These are phyloP conservation scores for Neolamprologus kungweensis DNA, from an alignment of 2,113 vertebrate genomes.

Conservation along the genomic window DNA sequence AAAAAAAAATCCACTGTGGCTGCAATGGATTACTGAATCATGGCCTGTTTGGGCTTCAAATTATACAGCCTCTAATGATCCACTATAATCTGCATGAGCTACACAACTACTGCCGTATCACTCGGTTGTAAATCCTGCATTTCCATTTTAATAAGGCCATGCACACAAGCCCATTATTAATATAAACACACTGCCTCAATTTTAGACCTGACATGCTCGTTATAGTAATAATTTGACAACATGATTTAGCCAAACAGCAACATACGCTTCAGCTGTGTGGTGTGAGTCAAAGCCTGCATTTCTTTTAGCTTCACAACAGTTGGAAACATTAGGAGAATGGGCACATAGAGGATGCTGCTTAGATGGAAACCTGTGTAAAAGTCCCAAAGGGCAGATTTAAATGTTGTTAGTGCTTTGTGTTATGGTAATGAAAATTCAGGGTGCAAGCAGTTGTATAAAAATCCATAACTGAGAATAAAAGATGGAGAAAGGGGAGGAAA, in stretches of 20 bases:
- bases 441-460: neutral
- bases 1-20: neutral
- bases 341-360: neutral
- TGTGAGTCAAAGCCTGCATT: neutral
- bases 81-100: conserved; percentile 4
- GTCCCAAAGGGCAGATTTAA: conserved; percentile 39
- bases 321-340: neutral
- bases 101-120: neutral
- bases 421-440: neutral
- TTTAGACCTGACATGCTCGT: neutral
- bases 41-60: neutral
- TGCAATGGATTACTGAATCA: neutral
- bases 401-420: neutral
- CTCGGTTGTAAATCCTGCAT: neutral
- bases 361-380: conserved; percentile 69
- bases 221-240: neutral
- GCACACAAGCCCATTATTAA: neutral
- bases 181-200: neutral
- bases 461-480: neutral
- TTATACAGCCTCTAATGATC: conserved; percentile 25
- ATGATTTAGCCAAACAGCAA: neutral
- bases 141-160: conserved; percentile 19
- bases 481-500: neutral
- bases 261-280: neutral
- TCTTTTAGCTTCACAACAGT: neutral